Percentiles rank a stretch among this genome's conserved stretches.
phyloP scores from a whole-genome alignment of 2,888 invertebrate genomes.

The Melieria crassipennis region DNA sequence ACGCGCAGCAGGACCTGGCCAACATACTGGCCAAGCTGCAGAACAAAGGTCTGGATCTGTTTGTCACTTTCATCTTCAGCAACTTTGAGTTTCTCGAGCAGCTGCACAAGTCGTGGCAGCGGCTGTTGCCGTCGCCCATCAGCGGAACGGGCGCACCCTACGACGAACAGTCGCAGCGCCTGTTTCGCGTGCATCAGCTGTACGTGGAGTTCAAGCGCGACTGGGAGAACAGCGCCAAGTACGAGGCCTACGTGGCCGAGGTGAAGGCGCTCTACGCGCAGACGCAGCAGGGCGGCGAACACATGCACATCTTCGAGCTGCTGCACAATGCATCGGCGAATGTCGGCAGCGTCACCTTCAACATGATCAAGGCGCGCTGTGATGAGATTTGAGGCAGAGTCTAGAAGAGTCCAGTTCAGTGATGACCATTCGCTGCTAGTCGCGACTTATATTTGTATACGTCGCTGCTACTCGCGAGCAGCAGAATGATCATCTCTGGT shows the following conservation, averaged over 20 bases:
- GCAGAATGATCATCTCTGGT: too few relatives aligned
- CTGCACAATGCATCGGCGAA: constrained; percentile 55
- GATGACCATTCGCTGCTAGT: too few relatives aligned
- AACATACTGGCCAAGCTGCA: constrained; percentile 50
- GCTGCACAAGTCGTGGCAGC: constrained; percentile 52
- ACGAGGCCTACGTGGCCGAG: constrained; percentile 50
- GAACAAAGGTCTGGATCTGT: constrained; percentile 54
- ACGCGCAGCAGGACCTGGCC: constrained; percentile 46
- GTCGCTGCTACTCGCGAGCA: too few relatives aligned
- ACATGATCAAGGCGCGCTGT: constrained; percentile 56
- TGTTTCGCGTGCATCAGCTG: constrained; percentile 50
- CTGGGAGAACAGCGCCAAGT: constrained; percentile 53
- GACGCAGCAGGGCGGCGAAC: constrained; percentile 46
- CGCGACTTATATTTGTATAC: too few relatives aligned
- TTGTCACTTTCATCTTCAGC: constrained; percentile 56
- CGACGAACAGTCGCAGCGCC: constrained; percentile 42
- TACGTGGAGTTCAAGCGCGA: constrained; percentile 54
- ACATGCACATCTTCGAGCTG: constrained; percentile 55
- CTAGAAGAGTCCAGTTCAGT: too few relatives aligned
- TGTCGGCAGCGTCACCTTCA: constrained; percentile 57
- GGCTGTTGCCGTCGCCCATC: constrained; percentile 38
- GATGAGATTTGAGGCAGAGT: constrained; percentile 37
- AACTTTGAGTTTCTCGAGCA: constrained; percentile 58
- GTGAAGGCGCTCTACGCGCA: constrained; percentile 47
- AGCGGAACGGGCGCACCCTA: constrained; percentile 31